Evolutionary conservation across 2,113 vertebrate genomes (phyloP), one percentile per base, ranked within the genome.

Genomic region (Pyrgilauda ruficollis): DNA sequence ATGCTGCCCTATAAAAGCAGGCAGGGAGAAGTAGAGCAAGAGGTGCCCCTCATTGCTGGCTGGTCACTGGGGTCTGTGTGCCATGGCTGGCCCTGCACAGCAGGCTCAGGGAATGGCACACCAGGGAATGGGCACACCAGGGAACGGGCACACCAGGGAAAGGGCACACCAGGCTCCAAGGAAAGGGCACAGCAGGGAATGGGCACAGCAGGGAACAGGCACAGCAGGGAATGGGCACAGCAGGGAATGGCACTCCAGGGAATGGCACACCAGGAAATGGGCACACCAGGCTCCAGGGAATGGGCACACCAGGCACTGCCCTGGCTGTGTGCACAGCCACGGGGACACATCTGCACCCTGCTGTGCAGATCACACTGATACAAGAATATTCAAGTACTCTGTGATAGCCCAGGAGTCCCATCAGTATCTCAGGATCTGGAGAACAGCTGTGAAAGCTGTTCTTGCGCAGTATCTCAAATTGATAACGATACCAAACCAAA

Each of bases 401-500:
- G 3, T 90, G 85, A 87, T 53, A 96, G 76, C 44, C 58, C 81
- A 52, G 84, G 87, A 84, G 17, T 93, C 20, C 63, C 56, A 91
- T 44, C 43, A 92, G n/a, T 69, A 94, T 77, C 39, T 61, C 46
- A 93, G 76, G 21, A 77, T 80, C 79, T n/a, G 68, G 53, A 61
- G 75, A 95, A 89, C 46, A 89, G 58, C 44, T 90, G 24, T 47
- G 78, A 96, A 94, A 97, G 58, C 70, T 90, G 82, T n/a, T 87
- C 91, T 86, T 78, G 84, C 41, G 70, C 37, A 88, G 28, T 10
- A 56, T 28, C 53, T 43, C 39, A 72, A 93, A 53, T 30, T 7
- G 6, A 43, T 43, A 17, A 43, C 7, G 16, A 43, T 43, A 16
- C 43, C 43, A 43, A 43, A 43, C 43, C 35, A 66, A 62, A 94